Evolutionary conservation across 92 coral and sea anemone genomes (phyloP).

Genomic region (Umimayanthus kanabou): DNA sequence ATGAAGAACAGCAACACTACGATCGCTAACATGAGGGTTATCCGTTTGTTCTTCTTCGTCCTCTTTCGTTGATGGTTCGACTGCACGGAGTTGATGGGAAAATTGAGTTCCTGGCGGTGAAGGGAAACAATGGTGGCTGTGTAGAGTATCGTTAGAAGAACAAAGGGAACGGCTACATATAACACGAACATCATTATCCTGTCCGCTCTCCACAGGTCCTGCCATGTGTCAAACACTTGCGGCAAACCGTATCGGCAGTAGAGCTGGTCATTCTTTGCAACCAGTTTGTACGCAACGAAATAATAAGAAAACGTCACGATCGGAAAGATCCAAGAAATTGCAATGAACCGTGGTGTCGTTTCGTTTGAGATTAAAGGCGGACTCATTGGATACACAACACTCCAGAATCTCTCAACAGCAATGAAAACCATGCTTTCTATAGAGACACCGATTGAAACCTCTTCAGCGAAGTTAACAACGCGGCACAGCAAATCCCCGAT

Average conservation of each 20-base stretch:
- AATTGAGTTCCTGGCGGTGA: neutral
- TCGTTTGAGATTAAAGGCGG: constrained; percentile 21
- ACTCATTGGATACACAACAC: constrained; percentile 29
- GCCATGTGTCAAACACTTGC: constrained; percentile 30
- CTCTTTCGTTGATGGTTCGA: neutral
- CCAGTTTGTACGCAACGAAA: neutral
- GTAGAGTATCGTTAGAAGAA: constrained; percentile 17
- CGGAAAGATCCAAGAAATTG: constrained; percentile 18
- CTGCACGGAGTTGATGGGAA: neutral
- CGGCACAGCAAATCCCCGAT: constrained; percentile 25
- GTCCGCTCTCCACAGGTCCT: constrained; percentile 38
- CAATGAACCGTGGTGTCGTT: constrained; percentile 13
- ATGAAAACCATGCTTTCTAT: constrained; percentile 34
- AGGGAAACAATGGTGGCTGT: constrained; percentile 18
- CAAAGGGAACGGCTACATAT: constrained; percentile 15
- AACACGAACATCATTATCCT: constrained; percentile 13
- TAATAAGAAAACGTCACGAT: neutral
- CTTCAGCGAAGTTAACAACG: constrained; percentile 29
- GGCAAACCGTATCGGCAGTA: constrained; percentile 18
- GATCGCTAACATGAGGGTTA: constrained; percentile 3
- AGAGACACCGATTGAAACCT: constrained; percentile 25
- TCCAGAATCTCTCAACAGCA: constrained; percentile 38
- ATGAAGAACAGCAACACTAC: constrained; percentile 21
- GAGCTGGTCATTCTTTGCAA: neutral
- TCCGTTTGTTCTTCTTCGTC: constrained; percentile 2